These are phyloP conservation scores for Caenorhabditis becei DNA, from an alignment of 2,888 invertebrate genomes.

Conservation along the genomic window DNA sequence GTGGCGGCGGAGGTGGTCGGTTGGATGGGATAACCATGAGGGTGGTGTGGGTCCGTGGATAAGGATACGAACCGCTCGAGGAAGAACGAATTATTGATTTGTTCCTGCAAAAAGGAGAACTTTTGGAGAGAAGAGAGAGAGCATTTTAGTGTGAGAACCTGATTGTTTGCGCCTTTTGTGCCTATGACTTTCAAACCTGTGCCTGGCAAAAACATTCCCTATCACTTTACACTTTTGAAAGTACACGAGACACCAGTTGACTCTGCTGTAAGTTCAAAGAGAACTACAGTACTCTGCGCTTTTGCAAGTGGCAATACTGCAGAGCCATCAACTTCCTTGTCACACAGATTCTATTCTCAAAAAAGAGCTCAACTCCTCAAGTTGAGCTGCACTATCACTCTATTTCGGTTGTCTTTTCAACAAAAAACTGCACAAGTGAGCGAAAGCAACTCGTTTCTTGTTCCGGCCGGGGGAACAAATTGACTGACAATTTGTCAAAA, in stretches of 20 bases:
- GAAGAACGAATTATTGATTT: conserved; percentile 67
- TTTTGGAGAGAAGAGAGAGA: not conserved
- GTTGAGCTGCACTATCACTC: conserved; percentile 19
- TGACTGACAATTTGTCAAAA: conserved; percentile 58
- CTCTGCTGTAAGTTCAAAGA: too few species aligned
- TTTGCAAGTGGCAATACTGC: conserved; percentile 3
- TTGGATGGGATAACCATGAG: conserved; percentile 77
- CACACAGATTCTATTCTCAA: not conserved
- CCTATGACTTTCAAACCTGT: not conserved
- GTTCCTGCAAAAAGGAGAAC: conserved; percentile 47
- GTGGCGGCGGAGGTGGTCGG: conserved; percentile 60
- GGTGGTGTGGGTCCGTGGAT: conserved; percentile 79
- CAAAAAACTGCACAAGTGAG: conserved; percentile 23
- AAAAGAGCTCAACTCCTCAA: conserved; percentile 48
- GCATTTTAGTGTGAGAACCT: not conserved
- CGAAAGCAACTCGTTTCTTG: conserved; percentile 11
- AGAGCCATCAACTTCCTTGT: not conserved
- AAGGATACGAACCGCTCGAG: conserved; percentile 75
- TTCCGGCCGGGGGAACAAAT: conserved; percentile 25
- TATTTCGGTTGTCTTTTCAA: conserved; percentile 2
- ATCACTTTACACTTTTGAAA: not conserved
- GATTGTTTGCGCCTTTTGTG: conserved; percentile 4
- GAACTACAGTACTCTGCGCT: not conserved
- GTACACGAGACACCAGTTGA: not conserved
- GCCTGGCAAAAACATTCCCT: conserved; percentile 2